Conservation (phyloP, 1,140 invertebrate genomes). For the Alviniconcha marisindica region DNA sequence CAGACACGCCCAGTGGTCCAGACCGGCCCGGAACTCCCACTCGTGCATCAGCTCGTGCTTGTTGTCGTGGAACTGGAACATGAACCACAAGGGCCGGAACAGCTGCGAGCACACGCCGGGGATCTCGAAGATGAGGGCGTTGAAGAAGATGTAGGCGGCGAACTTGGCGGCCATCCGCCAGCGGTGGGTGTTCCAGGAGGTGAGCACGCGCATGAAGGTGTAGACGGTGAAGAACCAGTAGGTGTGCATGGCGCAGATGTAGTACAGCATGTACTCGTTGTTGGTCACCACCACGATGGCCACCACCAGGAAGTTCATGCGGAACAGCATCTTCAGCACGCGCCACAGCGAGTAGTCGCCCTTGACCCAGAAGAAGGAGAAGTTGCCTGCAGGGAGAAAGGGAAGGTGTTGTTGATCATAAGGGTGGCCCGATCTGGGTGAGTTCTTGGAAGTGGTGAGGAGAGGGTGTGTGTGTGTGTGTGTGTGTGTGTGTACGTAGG, state of each 20-base stretch:
- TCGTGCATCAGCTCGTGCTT: constrained; percentile 56
- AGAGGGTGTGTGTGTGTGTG: background rate
- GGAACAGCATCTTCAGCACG: constrained; percentile 67
- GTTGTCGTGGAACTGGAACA: constrained; percentile 56
- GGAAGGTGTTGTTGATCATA: background rate
- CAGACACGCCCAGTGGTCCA: constrained; percentile 68
- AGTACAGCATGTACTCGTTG: constrained; percentile 69
- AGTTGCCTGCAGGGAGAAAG: constrained; percentile 56
- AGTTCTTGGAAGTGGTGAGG: background rate
- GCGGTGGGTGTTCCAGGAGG: constrained; percentile 57
- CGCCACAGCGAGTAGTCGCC: constrained; percentile 65
- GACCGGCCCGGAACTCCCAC: constrained; percentile 58
- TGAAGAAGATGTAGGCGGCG: constrained; percentile 51
- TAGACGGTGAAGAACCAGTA: constrained; percentile 70
- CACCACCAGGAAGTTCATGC: constrained; percentile 66
- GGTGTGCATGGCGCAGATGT: constrained; percentile 71
- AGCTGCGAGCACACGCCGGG: constrained; percentile 46
- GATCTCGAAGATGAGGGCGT: constrained; percentile 65
- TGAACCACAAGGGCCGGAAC: constrained; percentile 57
- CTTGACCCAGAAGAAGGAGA: constrained; percentile 68
- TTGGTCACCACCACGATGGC: constrained; percentile 54
- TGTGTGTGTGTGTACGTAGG: background rate
- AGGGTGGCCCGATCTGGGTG: too few relatives aligned
- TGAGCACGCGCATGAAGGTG: constrained; percentile 59
- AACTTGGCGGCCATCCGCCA: constrained; percentile 62